These are phyloP conservation scores for Mus musculus DNA, from an alignment of 2,113 vertebrate species.

Conservation along the genomic window GRCm39 chr1:57179001-57179500, in stretches of 20 bases:
- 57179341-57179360: background rate
- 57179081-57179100: background rate
- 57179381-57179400: background rate
- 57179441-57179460: background rate
- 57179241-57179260: background rate
- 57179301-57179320: background rate
- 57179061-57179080: background rate
- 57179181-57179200: background rate
- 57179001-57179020: background rate
- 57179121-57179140: background rate
- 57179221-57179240: background rate
- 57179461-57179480: background rate
- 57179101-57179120: background rate
- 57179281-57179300: background rate
- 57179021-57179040: background rate
- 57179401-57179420: background rate
- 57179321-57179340: background rate
- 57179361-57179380: background rate
- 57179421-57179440: background rate
- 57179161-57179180: background rate
- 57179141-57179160: background rate
- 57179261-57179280: background rate
- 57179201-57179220: background rate
- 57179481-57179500: background rate
- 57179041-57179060: background rate